phyloP scores from a whole-genome alignment of 1,140 invertebrate genomes.

The Saccostrea glomerata region DNA sequence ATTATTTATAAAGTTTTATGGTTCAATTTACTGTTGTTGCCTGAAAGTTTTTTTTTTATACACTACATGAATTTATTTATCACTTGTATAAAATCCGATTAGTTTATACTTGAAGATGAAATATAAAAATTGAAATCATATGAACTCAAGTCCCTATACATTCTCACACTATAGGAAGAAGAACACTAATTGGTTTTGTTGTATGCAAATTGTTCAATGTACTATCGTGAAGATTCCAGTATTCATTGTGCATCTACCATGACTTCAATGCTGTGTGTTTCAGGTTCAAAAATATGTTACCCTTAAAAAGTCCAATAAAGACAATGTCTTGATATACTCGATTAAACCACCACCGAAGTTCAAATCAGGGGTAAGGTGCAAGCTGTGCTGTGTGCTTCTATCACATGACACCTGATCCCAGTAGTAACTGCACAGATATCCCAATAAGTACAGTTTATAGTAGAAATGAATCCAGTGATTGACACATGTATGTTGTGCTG shows the following conservation, averaged over 20 bases:
- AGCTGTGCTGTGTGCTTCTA: neutral
- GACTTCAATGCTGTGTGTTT: conserved; percentile 1
- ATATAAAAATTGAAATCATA: too few relatives aligned
- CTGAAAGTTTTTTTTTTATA: too few relatives aligned
- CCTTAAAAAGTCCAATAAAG: conserved; percentile 20
- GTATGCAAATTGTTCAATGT: too few relatives aligned
- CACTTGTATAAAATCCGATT: too few relatives aligned
- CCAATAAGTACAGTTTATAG: neutral
- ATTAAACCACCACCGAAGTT: conserved; percentile 13
- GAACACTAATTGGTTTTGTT: too few relatives aligned
- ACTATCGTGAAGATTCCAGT: too few relatives aligned
- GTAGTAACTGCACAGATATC: neutral
- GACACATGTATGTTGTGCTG: neutral
- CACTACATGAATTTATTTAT: too few relatives aligned
- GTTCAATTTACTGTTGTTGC: too few relatives aligned
- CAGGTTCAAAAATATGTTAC: neutral
- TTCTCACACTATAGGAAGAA: too few relatives aligned
- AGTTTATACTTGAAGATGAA: too few relatives aligned
- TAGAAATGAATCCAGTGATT: neutral
- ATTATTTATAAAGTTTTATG: too few relatives aligned
- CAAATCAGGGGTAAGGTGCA: conserved; percentile 13
- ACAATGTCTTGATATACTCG: conserved; percentile 24
- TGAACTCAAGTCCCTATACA: too few relatives aligned
- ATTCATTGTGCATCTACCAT: neutral
- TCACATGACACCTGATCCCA: conserved; percentile 15